Conservation (phyloP, 2,888 invertebrate species). For the Agrilus cyanescens region DNA sequence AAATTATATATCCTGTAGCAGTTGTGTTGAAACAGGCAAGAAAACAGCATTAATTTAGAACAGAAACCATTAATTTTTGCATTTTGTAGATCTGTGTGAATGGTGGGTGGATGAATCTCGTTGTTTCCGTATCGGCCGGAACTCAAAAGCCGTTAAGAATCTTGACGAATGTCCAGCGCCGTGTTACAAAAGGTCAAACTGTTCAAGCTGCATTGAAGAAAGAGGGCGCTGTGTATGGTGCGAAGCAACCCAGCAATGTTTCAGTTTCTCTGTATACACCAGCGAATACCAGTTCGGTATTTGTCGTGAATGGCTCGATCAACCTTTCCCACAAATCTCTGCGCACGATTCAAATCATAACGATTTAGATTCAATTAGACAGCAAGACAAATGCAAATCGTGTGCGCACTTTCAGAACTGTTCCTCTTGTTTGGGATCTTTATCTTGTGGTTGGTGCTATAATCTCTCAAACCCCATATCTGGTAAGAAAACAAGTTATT, state of each 20-base stretch:
- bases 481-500: slow-evolving; percentile 44
- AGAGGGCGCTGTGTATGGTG: slow-evolving; percentile 90
- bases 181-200: slow-evolving; percentile 65
- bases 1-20: slow-evolving; percentile 78
- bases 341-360: slow-evolving; percentile 26
- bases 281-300: slow-evolving; percentile 88
- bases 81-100: slow-evolving; percentile 56
- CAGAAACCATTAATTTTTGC: background rate
- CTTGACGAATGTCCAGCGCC: slow-evolving; percentile 64
- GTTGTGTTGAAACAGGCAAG: slow-evolving; percentile 60
- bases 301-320: slow-evolving; percentile 88
- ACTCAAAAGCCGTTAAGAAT: slow-evolving; percentile 52
- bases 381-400: slow-evolving; percentile 63
- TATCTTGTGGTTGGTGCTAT: slow-evolving; percentile 93
- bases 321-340: slow-evolving; percentile 44
- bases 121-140: slow-evolving; percentile 69
- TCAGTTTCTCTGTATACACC: slow-evolving; percentile 91
- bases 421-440: slow-evolving; percentile 64
- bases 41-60: background rate
- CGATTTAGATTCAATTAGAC: slow-evolving; percentile 24
- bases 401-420: slow-evolving; percentile 67
- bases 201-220: slow-evolving; percentile 73
- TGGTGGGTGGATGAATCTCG: slow-evolving; percentile 87
- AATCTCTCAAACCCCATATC: slow-evolving; percentile 77
- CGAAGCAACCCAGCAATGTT: slow-evolving; percentile 82